Conservation (phyloP, 2,888 invertebrate species). For the Leistus spinibarbis region DNA sequence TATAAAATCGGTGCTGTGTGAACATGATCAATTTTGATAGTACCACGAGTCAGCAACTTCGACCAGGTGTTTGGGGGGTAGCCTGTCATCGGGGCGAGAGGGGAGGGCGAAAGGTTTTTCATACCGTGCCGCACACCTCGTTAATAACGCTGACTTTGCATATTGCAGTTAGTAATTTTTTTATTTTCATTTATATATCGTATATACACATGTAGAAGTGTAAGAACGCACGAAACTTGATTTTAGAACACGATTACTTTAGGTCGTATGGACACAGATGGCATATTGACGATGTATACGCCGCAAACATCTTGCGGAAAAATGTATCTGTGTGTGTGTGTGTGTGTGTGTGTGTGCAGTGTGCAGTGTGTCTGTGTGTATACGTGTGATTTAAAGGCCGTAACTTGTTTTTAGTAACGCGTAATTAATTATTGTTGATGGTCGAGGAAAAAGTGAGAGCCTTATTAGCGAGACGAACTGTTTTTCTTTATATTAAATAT, state of each 20-base stretch:
- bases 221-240: background rate
- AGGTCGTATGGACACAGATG: conserved; percentile 13
- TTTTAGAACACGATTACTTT: conserved; percentile 7
- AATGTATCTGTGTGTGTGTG: background rate
- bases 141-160: conserved; percentile 58
- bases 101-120: background rate
- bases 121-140: conserved; percentile 51
- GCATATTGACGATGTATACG: conserved; percentile 29
- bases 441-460: conserved; percentile 16
- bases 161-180: conserved; percentile 47
- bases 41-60: conserved; percentile 3
- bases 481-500: conserved; percentile 15
- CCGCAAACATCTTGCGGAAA: background rate
- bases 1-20: background rate
- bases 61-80: background rate
- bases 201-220: background rate
- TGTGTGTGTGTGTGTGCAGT: conserved; percentile 12
- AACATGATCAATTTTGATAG: conserved; percentile 30
- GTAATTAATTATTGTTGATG: conserved; percentile 28
- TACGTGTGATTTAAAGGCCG: conserved; percentile 30
- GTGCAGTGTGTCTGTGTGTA: conserved; percentile 10
- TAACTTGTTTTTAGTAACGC: conserved; percentile 37
- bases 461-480: conserved; percentile 22
- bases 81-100: background rate
- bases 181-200: background rate